Evolutionary conservation across 1,140 invertebrate genomes (phyloP).

Genomic region (Rhagoletis zephyria): DNA sequence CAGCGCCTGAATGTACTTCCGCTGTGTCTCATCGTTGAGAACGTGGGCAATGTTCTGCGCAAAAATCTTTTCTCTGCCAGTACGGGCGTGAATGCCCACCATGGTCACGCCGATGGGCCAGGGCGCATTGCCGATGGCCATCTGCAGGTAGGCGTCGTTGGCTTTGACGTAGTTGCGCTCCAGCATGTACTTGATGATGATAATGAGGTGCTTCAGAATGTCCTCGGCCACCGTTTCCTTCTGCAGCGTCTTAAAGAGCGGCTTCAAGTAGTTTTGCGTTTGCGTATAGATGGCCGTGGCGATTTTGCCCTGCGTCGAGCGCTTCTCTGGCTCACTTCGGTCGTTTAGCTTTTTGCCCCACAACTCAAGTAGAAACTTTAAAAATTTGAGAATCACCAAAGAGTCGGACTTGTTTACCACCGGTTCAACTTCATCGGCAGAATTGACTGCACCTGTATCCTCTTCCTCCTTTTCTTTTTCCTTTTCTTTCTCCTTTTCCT

Average conservation of each 20-base stretch:
- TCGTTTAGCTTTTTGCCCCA: too few species aligned
- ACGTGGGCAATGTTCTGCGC: slow-evolving; percentile 99
- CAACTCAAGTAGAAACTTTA: too few species aligned
- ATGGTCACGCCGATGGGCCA: slow-evolving; percentile 99
- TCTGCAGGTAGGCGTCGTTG: slow-evolving; percentile 93
- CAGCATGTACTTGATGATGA: slow-evolving; percentile 90
- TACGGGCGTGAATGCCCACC: slow-evolving; percentile 99
- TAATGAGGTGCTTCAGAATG: slow-evolving; percentile 93
- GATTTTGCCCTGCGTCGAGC: slow-evolving; percentile 89
- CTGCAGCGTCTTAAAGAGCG: slow-evolving; percentile 91
- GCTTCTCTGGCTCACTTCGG: too few species aligned
- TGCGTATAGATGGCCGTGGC: slow-evolving; percentile 94
- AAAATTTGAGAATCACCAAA: too few species aligned
- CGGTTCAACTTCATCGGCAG: too few species aligned
- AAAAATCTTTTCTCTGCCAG: slow-evolving; percentile 98
- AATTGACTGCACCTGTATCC: too few species aligned
- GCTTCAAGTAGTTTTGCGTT: slow-evolving; percentile 93
- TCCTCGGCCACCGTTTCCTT: slow-evolving; percentile 92
- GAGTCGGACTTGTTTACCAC: too few species aligned
- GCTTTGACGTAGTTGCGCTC: slow-evolving; percentile 94
- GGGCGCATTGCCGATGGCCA: slow-evolving; percentile 99
- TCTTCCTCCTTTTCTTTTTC: too few species aligned
- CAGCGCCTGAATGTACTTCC: slow-evolving; percentile 96
- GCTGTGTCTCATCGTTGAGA: slow-evolving; percentile 98
- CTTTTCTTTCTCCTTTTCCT: too few species aligned